phyloP scores from a whole-genome alignment of 1,140 invertebrate genomes.

The Archivesica marissinica region DNA sequence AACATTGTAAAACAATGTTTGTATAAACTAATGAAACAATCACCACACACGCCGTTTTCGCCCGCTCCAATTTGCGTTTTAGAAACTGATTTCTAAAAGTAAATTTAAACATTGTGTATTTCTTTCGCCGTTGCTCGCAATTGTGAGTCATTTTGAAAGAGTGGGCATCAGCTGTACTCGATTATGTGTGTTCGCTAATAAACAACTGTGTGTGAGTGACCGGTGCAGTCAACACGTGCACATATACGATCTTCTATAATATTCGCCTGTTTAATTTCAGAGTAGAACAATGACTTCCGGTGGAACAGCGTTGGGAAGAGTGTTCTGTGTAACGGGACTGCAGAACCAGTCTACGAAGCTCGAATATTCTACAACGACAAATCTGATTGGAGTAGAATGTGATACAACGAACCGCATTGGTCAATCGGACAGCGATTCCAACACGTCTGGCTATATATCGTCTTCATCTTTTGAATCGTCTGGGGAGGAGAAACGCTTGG shows the following conservation, averaged over 20 bases:
- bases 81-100: no score
- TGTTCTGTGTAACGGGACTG: constrained; percentile 53
- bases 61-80: no score
- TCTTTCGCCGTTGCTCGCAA: neutral
- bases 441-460: constrained; percentile 54
- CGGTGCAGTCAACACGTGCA: no score
- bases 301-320: neutral
- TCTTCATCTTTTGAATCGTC: constrained; percentile 59
- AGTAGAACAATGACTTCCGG: constrained; percentile 6
- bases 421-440: constrained; percentile 45
- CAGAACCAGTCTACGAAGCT: neutral
- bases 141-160: neutral
- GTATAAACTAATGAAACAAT: no score
- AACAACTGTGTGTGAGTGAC: no score
- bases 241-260: neutral
- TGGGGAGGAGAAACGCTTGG: constrained; percentile 55
- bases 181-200: no score
- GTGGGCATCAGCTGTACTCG: neutral
- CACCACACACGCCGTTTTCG: no score
- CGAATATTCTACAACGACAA: neutral
- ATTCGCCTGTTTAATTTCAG: constrained; percentile 4
- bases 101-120: no score
- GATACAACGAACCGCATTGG: neutral
- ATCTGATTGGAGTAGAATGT: neutral
- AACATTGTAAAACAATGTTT: no score